phyloP scores from a whole-genome alignment of 2,113 vertebrate genomes.

The Pelobates fuscus region DNA sequence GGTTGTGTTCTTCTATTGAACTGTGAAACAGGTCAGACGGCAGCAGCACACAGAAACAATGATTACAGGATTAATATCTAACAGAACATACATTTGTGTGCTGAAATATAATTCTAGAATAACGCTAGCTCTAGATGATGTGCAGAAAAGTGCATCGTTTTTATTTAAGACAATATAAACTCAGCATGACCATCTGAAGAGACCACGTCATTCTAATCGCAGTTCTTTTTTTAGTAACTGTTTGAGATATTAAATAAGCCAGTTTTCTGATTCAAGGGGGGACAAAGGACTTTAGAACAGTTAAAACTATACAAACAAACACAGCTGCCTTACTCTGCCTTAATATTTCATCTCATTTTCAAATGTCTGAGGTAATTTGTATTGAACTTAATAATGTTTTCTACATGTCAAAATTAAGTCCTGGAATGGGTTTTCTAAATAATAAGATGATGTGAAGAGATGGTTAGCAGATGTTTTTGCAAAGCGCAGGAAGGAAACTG shows the following conservation, averaged over 20 bases:
- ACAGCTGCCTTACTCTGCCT: constrained; percentile 28
- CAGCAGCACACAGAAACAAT: constrained; percentile 35
- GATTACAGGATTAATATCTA: constrained; percentile 41
- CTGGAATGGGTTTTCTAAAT: neutral
- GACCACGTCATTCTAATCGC: neutral
- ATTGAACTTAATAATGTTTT: constrained; percentile 2
- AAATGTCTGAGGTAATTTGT: constrained; percentile 14
- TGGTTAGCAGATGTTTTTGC: constrained; percentile 39
- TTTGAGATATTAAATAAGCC: constrained; percentile 24
- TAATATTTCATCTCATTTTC: constrained; percentile 27
- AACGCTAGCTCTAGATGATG: neutral
- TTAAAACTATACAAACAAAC: constrained; percentile 40
- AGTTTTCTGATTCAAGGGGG: constrained; percentile 16
- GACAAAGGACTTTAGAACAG: constrained; percentile 29
- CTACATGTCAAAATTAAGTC: neutral
- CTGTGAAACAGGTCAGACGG: constrained; percentile 33
- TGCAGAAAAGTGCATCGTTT: neutral
- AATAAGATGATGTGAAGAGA: constrained; percentile 32
- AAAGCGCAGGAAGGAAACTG: constrained; percentile 38
- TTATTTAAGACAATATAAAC: constrained; percentile 25
- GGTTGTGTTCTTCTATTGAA: constrained; percentile 35
- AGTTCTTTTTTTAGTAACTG: constrained; percentile 17
- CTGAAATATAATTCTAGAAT: neutral
- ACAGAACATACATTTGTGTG: constrained; percentile 4
- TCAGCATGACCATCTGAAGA: constrained; percentile 22